Evolutionary conservation across 2,888 invertebrate species (phyloP).

Genomic region (Ennomos erosarius): DNA sequence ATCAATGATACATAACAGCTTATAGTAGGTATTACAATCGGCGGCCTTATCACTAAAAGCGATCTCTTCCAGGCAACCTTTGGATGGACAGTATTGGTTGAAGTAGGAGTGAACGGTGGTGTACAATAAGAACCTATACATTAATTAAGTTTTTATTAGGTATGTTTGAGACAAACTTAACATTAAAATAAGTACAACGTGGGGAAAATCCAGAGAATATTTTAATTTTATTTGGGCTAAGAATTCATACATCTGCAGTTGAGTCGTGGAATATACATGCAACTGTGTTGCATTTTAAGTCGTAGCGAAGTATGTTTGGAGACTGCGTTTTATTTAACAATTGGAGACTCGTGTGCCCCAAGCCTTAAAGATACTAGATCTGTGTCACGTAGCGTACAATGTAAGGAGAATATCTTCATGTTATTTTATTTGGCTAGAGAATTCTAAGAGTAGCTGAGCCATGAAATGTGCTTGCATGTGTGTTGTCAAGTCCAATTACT

Average conservation of each 20-base stretch:
- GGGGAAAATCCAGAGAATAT: constrained; percentile 16
- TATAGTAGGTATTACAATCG: no score
- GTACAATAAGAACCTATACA: no score
- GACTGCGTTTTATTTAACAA: background rate
- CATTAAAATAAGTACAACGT: no score
- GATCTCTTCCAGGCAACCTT: no score
- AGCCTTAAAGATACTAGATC: constrained; percentile 12
- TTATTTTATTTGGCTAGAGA: constrained; percentile 16
- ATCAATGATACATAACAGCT: no score
- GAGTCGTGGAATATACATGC: constrained; percentile 18
- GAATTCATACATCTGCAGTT: constrained; percentile 13
- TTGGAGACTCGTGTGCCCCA: background rate
- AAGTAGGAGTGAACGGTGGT: no score
- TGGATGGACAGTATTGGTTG: no score
- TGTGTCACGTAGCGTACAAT: constrained; percentile 10
- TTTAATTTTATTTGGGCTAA: constrained; percentile 23
- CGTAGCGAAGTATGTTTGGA: background rate
- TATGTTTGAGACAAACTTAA: no score
- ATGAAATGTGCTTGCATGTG: constrained; percentile 20
- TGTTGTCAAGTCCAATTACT: constrained; percentile 15
- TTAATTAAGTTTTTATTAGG: no score
- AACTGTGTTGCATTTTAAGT: constrained; percentile 17
- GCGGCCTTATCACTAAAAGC: no score
- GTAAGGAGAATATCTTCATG: constrained; percentile 21
- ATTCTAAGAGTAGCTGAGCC: constrained; percentile 13